Evolutionary conservation across 2,888 invertebrate genomes (phyloP).

Genomic region (Dicycla oo): DNA sequence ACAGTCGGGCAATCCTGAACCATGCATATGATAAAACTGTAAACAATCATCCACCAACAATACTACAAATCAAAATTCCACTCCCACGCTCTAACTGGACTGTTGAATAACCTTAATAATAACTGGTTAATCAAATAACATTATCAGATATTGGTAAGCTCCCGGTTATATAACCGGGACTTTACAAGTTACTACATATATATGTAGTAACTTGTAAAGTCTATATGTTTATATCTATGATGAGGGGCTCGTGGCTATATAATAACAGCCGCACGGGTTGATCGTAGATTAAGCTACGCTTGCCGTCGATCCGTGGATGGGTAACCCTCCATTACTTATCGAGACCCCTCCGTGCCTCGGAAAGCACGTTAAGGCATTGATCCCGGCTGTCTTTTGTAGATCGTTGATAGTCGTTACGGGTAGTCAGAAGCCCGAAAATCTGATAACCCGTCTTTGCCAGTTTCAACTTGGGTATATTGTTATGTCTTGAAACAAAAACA

Average conservation of each 20-base stretch:
- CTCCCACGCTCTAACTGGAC: conserved; percentile 15
- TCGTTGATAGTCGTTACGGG: background rate
- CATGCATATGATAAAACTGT: no score
- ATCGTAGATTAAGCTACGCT: background rate
- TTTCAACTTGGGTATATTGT: no score
- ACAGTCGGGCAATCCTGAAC: no score
- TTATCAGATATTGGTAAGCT: background rate
- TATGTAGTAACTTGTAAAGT: no score
- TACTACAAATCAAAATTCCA: no score
- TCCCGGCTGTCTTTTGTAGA: background rate
- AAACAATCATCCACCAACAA: no score
- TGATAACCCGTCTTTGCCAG: background rate
- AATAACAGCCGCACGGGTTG: background rate
- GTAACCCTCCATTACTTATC: background rate
- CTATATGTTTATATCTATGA: background rate
- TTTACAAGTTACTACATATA: no score
- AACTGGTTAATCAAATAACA: conserved; percentile 1
- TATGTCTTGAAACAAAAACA: no score
- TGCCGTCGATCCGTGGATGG: background rate
- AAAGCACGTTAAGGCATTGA: background rate
- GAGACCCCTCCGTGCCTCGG: background rate
- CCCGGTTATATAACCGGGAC: no score
- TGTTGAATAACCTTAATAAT: conserved; percentile 14
- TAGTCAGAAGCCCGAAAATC: background rate
- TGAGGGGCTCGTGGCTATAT: background rate